A percentile compares a stretch with the other conserved stretches of the same genome.
Conservation (phyloP, 2,113 vertebrate genomes). For the Daphoenositta chrysoptera region DNA sequence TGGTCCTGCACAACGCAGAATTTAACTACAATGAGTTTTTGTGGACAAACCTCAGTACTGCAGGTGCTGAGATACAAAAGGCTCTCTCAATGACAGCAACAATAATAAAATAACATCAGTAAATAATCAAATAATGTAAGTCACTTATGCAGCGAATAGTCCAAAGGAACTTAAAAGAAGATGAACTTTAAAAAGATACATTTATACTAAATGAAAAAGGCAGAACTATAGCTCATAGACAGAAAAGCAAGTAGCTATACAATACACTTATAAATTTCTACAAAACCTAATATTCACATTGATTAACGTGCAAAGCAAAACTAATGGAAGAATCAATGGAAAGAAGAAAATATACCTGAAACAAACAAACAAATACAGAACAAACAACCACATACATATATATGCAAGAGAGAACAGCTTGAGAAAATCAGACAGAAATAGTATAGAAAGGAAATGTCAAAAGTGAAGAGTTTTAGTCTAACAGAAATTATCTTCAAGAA, state of each 20-base stretch:
- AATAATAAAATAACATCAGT: neutral
- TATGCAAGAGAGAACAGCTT: neutral
- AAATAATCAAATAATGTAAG: neutral
- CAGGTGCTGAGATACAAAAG: neutral
- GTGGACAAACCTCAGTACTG: neutral
- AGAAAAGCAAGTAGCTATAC: neutral
- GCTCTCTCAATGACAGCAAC: neutral
- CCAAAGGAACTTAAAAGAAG: neutral
- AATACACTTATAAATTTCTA: neutral
- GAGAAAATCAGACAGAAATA: neutral
- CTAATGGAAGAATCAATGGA: neutral
- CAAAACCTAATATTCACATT: neutral
- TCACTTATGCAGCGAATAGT: neutral
- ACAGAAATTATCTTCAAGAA: neutral
- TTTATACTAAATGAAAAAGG: neutral
- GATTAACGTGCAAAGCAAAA: neutral
- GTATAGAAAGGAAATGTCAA: neutral
- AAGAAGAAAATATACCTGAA: neutral
- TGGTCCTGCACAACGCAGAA: neutral
- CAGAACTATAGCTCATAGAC: neutral
- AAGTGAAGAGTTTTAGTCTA: fast-evolving
- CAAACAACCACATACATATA: neutral
- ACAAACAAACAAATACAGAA: fast-evolving
- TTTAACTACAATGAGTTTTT: neutral
- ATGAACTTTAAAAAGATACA: neutral